phyloP scores from a whole-genome alignment of 2,888 invertebrate genomes.

The Drosophila maculinotata region DNA sequence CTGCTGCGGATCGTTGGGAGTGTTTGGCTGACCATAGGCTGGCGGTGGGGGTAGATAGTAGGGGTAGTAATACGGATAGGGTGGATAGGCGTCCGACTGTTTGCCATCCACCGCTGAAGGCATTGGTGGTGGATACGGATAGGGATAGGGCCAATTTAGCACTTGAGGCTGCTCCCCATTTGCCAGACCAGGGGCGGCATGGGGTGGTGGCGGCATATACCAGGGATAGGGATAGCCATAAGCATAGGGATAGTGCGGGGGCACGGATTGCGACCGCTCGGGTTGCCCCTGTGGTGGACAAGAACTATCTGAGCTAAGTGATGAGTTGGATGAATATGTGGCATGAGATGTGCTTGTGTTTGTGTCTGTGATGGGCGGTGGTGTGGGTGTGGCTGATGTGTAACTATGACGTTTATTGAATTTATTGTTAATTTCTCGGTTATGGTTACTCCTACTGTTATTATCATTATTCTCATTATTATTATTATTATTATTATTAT shows the following conservation, averaged over 20 bases:
- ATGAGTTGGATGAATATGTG: conserved; percentile 74
- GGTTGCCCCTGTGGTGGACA: conserved; percentile 51
- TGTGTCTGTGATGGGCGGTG: conserved; percentile 38
- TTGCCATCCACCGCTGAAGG: conserved; percentile 58
- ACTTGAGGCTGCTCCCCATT: conserved; percentile 53
- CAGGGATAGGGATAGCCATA: conserved; percentile 81
- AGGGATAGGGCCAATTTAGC: conserved; percentile 76
- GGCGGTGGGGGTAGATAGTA: conserved; percentile 71
- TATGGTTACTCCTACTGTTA: conserved; percentile 52
- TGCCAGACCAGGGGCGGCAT: conserved; percentile 21
- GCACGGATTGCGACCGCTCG: conserved; percentile 71
- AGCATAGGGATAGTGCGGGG: conserved; percentile 78
- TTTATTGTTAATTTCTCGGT: conserved; percentile 72
- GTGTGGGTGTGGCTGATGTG: conserved; percentile 52
- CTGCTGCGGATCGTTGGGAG: conserved; percentile 34
- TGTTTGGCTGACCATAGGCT: conserved; percentile 54
- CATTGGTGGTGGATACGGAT: conserved; percentile 76
- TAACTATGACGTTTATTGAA: conserved; percentile 73
- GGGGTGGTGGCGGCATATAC: conserved; percentile 76
- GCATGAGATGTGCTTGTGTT: conserved; percentile 31
- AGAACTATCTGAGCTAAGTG: conserved; percentile 75
- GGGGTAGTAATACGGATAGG: conserved; percentile 80
- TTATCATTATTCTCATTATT: conserved; percentile 57
- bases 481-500: conserved; percentile 52
- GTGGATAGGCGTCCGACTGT: conserved; percentile 62